Evolutionary conservation across 2,888 invertebrate species (phyloP).

Genomic region (Pollenia angustigena): DNA sequence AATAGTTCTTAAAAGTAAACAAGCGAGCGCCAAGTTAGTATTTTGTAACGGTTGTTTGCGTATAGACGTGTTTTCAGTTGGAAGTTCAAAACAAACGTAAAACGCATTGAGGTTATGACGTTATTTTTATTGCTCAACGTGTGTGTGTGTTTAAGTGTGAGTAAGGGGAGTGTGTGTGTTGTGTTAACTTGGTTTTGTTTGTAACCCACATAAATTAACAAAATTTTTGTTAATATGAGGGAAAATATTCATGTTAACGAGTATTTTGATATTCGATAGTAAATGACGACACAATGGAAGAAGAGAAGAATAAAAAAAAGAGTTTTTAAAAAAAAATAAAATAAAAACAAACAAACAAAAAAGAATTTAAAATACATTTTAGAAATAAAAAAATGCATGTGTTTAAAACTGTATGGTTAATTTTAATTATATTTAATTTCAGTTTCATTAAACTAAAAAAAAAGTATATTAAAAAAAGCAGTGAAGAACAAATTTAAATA

Average conservation of each 20-base stretch:
- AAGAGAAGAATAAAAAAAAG: conserved; percentile 30
- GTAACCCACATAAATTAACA: conserved; percentile 9
- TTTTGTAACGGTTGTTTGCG: conserved; percentile 84
- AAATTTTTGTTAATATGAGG: conserved; percentile 30
- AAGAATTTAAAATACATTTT: conserved; percentile 5
- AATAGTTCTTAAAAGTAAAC: conserved; percentile 62
- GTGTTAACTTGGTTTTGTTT: conserved; percentile 50
- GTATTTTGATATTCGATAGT: conserved; percentile 9
- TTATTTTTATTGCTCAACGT: conserved; percentile 18
- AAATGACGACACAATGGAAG: conserved; percentile 61
- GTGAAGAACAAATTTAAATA: conserved; percentile 7
- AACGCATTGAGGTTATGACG: conserved; percentile 30
- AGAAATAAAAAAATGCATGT: background rate
- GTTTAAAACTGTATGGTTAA: background rate
- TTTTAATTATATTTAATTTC: conserved; percentile 38
- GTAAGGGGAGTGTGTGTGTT: conserved; percentile 15
- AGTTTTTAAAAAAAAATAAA: conserved; percentile 53
- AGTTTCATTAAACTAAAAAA: conserved; percentile 50
- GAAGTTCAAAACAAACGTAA: conserved; percentile 3
- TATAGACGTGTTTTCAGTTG: conserved; percentile 80
- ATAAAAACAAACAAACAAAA: conserved; percentile 35
- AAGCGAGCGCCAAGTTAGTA: conserved; percentile 77
- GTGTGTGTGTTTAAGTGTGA: conserved; percentile 16
- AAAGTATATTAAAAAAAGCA: background rate
- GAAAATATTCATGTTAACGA: conserved; percentile 12